Conservation (phyloP, 35 echinoderm and acorn worm species). For the Ophioderma brevispina region DNA sequence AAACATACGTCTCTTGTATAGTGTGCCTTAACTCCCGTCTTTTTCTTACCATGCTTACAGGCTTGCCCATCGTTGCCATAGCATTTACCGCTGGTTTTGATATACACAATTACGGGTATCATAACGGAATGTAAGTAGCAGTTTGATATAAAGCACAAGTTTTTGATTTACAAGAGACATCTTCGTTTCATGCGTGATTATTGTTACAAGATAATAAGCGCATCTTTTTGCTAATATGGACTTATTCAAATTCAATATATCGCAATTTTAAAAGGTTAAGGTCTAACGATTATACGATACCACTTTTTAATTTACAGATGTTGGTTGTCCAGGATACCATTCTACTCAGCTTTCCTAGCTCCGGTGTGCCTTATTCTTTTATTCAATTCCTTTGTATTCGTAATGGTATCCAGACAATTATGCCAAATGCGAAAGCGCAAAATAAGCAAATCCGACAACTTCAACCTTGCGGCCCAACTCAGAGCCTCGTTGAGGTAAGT, state of each 20-base stretch:
- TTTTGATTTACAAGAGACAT: no score
- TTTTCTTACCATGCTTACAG: slow-evolving; percentile 39
- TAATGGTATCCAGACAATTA: slow-evolving; percentile 55
- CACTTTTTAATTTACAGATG: slow-evolving; percentile 52
- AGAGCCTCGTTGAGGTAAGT: slow-evolving; percentile 32
- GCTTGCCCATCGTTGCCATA: slow-evolving; percentile 74
- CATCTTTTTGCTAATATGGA: no score
- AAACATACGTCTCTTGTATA: no score
- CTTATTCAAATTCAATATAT: no score
- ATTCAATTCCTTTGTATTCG: slow-evolving; percentile 70
- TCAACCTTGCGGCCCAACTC: slow-evolving; percentile 45
- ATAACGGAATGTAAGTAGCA: slow-evolving; percentile 75
- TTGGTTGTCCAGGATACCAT: slow-evolving; percentile 35
- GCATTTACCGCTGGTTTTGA: slow-evolving; percentile 59
- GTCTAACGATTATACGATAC: no score
- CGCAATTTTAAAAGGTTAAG: no score
- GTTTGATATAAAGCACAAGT: no score
- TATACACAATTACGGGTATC: slow-evolving; percentile 71
- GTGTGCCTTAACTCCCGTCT: no score
- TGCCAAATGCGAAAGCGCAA: slow-evolving; percentile 40
- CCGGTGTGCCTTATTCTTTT: slow-evolving; percentile 55
- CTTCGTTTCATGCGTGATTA: no score
- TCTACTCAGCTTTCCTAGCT: slow-evolving; percentile 46
- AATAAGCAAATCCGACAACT: slow-evolving; percentile 49
- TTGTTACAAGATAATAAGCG: no score